Conservation (phyloP, 2,888 invertebrate species). For the Ceramica pisi region DNA sequence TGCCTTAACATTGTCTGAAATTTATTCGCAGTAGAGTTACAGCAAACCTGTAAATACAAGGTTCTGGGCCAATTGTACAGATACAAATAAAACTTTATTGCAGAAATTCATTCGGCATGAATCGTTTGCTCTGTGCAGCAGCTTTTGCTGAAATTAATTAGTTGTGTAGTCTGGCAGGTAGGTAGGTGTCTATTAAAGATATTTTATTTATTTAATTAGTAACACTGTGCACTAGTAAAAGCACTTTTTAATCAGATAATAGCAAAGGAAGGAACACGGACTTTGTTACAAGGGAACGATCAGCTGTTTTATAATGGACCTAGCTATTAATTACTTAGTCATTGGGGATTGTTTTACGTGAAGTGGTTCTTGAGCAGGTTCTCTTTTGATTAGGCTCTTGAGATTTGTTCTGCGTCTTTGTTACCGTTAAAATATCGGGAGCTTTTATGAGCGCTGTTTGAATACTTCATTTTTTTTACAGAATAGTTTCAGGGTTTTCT, state of each 20-base stretch:
- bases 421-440: not conserved
- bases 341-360: slow-evolving; percentile 36
- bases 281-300: slow-evolving; percentile 61
- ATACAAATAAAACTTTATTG: not conserved
- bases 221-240: too few relatives aligned
- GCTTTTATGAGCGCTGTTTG: too few relatives aligned
- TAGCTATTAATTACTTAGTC: slow-evolving; percentile 53
- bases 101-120: not conserved
- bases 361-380: slow-evolving; percentile 6
- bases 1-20: fast-evolving
- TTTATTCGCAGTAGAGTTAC: not conserved
- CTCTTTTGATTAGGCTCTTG: slow-evolving; percentile 1
- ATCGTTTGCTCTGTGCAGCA: too few relatives aligned
- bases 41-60: too few relatives aligned
- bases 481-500: too few relatives aligned
- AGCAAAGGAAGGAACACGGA: slow-evolving; percentile 71
- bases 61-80: too few relatives aligned
- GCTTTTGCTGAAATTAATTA: too few relatives aligned
- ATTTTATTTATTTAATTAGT: too few relatives aligned
- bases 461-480: too few relatives aligned
- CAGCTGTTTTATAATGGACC: slow-evolving; percentile 69
- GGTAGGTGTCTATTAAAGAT: too few relatives aligned
- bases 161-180: too few relatives aligned
- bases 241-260: slow-evolving; percentile 75
- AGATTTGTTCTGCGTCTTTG: slow-evolving; percentile 16